Evolutionary conservation across 1,140 invertebrate genomes (phyloP).

Genomic region (Belonocnema kinseyi): DNA sequence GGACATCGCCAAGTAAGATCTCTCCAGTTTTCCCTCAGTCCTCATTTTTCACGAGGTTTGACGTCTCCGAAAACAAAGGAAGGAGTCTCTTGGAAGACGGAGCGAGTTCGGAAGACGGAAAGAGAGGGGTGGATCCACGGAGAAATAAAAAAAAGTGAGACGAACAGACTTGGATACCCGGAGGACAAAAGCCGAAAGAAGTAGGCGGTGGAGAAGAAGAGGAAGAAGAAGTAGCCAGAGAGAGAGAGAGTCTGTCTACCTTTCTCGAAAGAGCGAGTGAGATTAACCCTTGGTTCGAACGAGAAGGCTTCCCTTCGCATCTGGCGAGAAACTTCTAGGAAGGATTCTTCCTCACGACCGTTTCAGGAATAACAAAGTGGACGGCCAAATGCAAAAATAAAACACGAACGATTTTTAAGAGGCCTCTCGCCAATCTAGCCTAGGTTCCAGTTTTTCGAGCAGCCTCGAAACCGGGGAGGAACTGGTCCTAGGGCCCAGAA

Average conservation of each 20-base stretch:
- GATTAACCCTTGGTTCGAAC: conserved; percentile 7
- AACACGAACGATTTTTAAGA: neutral
- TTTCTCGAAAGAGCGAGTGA: conserved; percentile 7
- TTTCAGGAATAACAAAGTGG: conserved; percentile 22
- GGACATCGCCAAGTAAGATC: conserved; percentile 14
- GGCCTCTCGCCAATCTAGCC: neutral
- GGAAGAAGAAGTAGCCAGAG: neutral
- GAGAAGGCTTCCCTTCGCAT: conserved; percentile 29
- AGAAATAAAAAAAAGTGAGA: neutral
- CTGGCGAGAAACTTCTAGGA: conserved; percentile 30
- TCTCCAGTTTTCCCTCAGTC: conserved; percentile 1
- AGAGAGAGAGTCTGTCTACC: neutral
- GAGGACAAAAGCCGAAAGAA: conserved; percentile 32
- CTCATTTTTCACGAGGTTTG: conserved; percentile 16
- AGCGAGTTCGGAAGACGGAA: neutral
- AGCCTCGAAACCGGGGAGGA: neutral
- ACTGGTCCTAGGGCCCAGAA: conserved; percentile 3
- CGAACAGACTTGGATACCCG: conserved; percentile 29
- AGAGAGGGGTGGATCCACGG: conserved; percentile 3
- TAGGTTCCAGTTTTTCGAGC: neutral
- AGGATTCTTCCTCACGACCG: conserved; percentile 1
- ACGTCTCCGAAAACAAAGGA: conserved; percentile 14
- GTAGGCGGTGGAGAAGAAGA: conserved; percentile 3
- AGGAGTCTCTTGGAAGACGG: conserved; percentile 1
- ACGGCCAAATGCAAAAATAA: neutral